Evolutionary conservation across 2,888 invertebrate species (phyloP).

Genomic region (Mayetiola destructor): DNA sequence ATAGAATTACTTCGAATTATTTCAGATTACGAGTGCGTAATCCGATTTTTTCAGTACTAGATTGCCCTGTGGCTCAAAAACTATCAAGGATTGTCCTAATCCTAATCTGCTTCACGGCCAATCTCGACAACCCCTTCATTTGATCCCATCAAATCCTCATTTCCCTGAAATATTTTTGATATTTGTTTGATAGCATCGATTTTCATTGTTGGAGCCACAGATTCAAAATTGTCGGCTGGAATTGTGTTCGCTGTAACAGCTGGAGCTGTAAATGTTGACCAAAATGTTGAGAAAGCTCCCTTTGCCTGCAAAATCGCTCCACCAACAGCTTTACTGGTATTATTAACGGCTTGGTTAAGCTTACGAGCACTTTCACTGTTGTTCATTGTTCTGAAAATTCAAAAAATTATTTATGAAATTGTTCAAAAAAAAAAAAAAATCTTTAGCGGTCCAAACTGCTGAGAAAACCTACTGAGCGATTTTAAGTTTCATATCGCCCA

Average conservation of each 20-base stretch:
- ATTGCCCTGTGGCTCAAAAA: too few relatives aligned
- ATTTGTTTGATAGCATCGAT: conserved; percentile 22
- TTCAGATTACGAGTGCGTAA: too few relatives aligned
- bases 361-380: conserved; percentile 86
- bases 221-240: conserved; percentile 15
- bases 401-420: not conserved
- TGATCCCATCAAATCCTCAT: conserved; percentile 17
- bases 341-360: conserved; percentile 81
- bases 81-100: too few relatives aligned
- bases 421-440: not conserved
- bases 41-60: too few relatives aligned
- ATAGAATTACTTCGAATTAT: too few relatives aligned
- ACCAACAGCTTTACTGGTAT: conserved; percentile 79
- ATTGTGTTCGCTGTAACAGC: conserved; percentile 24
- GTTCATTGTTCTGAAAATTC: conserved; percentile 66
- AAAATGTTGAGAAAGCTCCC: conserved; percentile 76
- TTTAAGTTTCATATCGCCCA: conserved; percentile 84
- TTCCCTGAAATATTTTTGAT: conserved; percentile 28
- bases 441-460: not conserved
- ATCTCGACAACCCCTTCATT: conserved; percentile 5
- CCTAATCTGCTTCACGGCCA: conserved; percentile 13
- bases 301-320: conserved; percentile 79
- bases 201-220: not conserved
- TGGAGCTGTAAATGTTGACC: conserved; percentile 54
- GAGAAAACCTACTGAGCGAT: conserved; percentile 86